Conservation (phyloP, 2,113 vertebrate genomes). For the Dromiciops gliroides region DNA sequence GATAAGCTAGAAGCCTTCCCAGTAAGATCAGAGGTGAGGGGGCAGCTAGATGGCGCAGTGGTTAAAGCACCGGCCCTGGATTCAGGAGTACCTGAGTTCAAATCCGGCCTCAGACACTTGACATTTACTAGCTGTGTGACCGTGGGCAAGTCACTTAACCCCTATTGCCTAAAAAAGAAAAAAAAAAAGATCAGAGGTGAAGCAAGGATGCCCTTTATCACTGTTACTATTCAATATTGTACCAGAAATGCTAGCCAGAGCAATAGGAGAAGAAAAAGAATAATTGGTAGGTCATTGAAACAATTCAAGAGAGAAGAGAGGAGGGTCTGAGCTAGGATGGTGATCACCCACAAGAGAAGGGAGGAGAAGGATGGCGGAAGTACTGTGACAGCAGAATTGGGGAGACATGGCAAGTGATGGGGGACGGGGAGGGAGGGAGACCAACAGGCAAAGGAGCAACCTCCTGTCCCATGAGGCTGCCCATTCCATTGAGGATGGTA, state of each 20-base stretch:
- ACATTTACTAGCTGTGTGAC: too few relatives aligned
- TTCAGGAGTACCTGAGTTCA: too few relatives aligned
- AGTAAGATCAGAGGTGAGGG: neutral
- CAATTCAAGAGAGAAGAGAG: neutral
- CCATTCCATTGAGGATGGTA: neutral
- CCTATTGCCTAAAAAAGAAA: too few relatives aligned
- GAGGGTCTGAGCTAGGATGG: neutral
- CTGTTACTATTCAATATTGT: neutral
- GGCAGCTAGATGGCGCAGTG: too few relatives aligned
- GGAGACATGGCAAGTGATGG: too few relatives aligned
- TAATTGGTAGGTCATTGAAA: neutral
- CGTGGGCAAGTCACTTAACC: too few relatives aligned
- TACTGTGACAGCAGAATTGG: too few relatives aligned
- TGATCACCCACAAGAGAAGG: neutral
- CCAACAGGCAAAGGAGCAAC: too few relatives aligned
- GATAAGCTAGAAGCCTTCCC: neutral
- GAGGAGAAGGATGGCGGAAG: neutral
- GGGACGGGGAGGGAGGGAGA: too few relatives aligned
- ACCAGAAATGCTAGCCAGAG: neutral
- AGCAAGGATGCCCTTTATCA: neutral
- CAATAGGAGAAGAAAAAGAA: neutral
- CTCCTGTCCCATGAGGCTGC: too few relatives aligned
- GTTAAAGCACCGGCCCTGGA: too few relatives aligned
- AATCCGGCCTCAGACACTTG: too few relatives aligned
- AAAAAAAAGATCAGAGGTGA: neutral